Conservation (phyloP, 1,140 invertebrate species). For the Venturia canescens region DNA sequence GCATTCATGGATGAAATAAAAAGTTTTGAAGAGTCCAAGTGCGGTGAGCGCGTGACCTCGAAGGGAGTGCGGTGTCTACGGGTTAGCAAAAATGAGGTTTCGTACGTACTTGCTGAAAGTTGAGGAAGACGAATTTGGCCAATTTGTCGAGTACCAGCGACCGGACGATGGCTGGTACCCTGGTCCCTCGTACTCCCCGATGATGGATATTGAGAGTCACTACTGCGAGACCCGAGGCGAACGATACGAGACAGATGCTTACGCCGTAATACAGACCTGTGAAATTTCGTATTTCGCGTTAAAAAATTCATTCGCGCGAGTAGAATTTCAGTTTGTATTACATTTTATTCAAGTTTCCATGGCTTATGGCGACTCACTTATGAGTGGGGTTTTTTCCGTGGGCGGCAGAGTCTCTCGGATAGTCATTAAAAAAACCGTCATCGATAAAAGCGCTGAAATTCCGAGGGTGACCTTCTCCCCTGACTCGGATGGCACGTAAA, state of each 20-base stretch:
- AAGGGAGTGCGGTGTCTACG: too few species aligned
- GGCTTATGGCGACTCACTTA: constrained; percentile 82
- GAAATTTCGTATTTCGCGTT: constrained; percentile 53
- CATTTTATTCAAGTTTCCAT: too few species aligned
- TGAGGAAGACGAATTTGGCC: constrained; percentile 80
- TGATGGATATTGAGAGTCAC: constrained; percentile 92
- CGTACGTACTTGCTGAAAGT: constrained; percentile 65
- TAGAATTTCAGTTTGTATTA: too few species aligned
- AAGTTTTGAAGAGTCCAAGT: too few species aligned
- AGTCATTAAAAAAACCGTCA: constrained; percentile 96
- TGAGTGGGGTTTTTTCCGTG: constrained; percentile 93
- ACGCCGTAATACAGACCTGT: constrained; percentile 94
- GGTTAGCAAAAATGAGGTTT: too few species aligned
- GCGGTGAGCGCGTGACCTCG: too few species aligned
- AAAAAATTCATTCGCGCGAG: too few species aligned
- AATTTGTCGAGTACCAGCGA: constrained; percentile 83
- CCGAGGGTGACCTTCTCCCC: constrained; percentile 93
- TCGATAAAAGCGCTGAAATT: constrained; percentile 92
- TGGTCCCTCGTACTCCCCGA: constrained; percentile 86
- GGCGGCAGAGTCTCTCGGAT: constrained; percentile 94
- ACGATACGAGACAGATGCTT: constrained; percentile 93
- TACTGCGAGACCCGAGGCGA: constrained; percentile 91
- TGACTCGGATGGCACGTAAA: constrained; percentile 94
- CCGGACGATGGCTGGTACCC: constrained; percentile 84
- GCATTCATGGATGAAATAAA: too few species aligned